These are phyloP conservation scores for Empis stercorea DNA, from an alignment of 2,888 invertebrate species.

Conservation along the genomic window DNA sequence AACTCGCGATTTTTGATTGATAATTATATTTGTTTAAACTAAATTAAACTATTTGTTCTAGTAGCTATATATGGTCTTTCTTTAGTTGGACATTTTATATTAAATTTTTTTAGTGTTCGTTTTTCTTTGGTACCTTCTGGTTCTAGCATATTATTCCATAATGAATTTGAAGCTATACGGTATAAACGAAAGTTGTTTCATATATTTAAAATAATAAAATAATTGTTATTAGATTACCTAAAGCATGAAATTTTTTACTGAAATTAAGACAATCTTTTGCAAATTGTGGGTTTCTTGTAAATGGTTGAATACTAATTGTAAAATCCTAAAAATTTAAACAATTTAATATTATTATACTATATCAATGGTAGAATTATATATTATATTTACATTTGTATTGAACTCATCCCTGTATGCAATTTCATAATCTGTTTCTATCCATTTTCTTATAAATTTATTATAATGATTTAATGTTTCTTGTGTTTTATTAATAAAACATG, in stretches of 20 bases:
- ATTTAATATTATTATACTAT: neutral
- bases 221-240: neutral
- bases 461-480: slow-evolving; percentile 7
- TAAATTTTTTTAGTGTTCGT: slow-evolving; percentile 20
- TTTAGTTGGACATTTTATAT: slow-evolving; percentile 26
- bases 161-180: slow-evolving; percentile 37
- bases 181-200: neutral
- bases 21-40: too few relatives aligned
- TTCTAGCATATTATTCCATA: slow-evolving; percentile 51
- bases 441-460: slow-evolving; percentile 20
- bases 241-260: slow-evolving; percentile 44
- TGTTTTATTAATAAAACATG: slow-evolving; percentile 20
- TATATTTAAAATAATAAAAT: too few relatives aligned
- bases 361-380: too few relatives aligned
- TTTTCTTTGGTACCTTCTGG: slow-evolving; percentile 38
- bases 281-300: slow-evolving; percentile 21
- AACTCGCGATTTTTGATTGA: too few relatives aligned
- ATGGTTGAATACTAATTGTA: slow-evolving; percentile 42
- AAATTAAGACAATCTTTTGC: slow-evolving; percentile 49
- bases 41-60: slow-evolving; percentile 21
- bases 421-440: slow-evolving; percentile 40
- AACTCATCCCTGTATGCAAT: slow-evolving; percentile 33
- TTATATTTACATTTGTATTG: slow-evolving; percentile 17
- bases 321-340: slow-evolving; percentile 38
- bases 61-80: slow-evolving; percentile 28